phyloP scores from a whole-genome alignment of 2,797 vertebrate genomes.

The Peromyscus melanophrys region DNA sequence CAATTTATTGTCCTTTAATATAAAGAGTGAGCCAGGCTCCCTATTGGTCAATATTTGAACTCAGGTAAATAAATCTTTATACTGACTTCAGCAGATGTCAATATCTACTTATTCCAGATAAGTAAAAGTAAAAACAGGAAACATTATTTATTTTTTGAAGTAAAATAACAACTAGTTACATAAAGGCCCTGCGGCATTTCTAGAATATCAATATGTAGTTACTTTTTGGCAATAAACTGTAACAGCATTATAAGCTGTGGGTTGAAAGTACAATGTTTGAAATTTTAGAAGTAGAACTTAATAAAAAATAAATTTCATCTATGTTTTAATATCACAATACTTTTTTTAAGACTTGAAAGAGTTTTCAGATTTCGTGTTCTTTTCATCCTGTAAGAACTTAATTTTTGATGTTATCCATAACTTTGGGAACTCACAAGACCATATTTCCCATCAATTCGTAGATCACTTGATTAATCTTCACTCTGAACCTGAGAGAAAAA shows the following conservation, averaged over 20 bases:
- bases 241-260: constrained; percentile 79
- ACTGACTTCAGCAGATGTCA: constrained; percentile 88
- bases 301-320: constrained; percentile 80
- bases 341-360: constrained; percentile 62
- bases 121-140: constrained; percentile 90
- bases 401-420: constrained; percentile 68
- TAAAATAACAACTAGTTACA: constrained; percentile 91
- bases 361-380: constrained; percentile 64
- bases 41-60: constrained; percentile 91
- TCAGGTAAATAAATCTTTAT: constrained; percentile 92
- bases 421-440: constrained; percentile 12
- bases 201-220: constrained; percentile 89
- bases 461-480: constrained; percentile 62
- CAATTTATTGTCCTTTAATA: constrained; percentile 92
- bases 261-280: constrained; percentile 73
- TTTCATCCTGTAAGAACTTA: constrained; percentile 52
- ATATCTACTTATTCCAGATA: constrained; percentile 90
- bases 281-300: constrained; percentile 73
- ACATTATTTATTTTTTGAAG: constrained; percentile 90
- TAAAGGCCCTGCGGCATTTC: constrained; percentile 88
- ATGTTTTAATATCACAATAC: constrained; percentile 73
- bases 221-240: constrained; percentile 89
- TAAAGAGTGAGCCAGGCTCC: constrained; percentile 89
- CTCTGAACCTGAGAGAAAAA: background rate
- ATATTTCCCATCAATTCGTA: background rate